These are phyloP conservation scores for Pollenia labialis DNA, from an alignment of 2,888 invertebrate species.

Conservation along the genomic window DNA sequence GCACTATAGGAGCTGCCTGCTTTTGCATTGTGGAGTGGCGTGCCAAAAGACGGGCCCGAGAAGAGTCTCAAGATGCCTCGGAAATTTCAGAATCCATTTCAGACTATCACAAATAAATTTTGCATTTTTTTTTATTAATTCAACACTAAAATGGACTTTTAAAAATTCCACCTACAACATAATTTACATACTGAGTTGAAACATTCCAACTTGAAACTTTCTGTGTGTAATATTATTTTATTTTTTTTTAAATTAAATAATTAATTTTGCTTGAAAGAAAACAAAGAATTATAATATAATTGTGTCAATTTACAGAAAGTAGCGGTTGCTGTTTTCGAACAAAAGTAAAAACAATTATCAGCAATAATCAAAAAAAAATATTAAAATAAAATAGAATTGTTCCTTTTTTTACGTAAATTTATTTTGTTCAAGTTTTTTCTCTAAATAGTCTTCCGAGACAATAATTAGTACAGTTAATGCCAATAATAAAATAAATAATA, in stretches of 20 bases:
- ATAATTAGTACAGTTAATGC: constrained; percentile 79
- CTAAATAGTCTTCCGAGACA: constrained; percentile 80
- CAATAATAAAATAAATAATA: constrained; percentile 41
- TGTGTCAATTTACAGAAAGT: constrained; percentile 43
- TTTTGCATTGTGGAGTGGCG: constrained; percentile 92
- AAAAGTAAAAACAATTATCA: background rate
- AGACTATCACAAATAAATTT: constrained; percentile 62
- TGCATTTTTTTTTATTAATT: background rate
- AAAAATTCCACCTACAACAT: constrained; percentile 65
- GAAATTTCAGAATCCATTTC: constrained; percentile 69
- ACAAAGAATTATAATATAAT: background rate
- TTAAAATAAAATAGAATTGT: constrained; percentile 52
- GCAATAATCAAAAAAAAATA: constrained; percentile 35
- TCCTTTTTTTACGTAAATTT: constrained; percentile 55
- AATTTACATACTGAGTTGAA: constrained; percentile 19
- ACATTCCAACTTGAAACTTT: constrained; percentile 62
- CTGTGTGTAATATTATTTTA: constrained; percentile 54
- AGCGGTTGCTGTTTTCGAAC: constrained; percentile 3
- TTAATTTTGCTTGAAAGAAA: constrained; percentile 19
- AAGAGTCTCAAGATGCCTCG: constrained; percentile 77
- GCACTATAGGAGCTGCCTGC: constrained; percentile 89
- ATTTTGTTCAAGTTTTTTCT: constrained; percentile 66
- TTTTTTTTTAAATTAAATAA: constrained; percentile 21
- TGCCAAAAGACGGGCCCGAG: constrained; percentile 79
- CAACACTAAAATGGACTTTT: constrained; percentile 23